Base-by-base conservation (phyloP, 92 coral and sea anemone genomes). In the Anthopleura xanthogrammica region DNA sequence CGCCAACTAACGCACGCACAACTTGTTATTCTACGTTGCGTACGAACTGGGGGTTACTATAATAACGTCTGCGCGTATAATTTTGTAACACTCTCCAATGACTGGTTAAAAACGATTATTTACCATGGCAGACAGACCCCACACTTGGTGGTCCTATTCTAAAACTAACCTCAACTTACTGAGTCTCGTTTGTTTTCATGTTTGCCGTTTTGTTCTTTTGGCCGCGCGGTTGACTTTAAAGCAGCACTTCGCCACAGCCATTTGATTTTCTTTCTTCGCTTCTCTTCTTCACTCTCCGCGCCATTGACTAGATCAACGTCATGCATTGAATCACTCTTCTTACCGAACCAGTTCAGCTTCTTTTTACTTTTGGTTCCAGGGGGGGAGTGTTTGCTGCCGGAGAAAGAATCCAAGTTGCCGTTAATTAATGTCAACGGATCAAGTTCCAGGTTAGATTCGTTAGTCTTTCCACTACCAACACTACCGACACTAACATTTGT, bases 241-340 rank as follows among this genome's bases (percentile, higher is more conserved):
- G 88, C 78, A 42, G 97, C 97, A 43, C 90, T 87, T 79, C 88
- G 89, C 97, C 97, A 93, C 79, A 91, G 83, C 88, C 97, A 86
- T 80, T 86, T 91, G 52, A 91, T 64, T 71, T 89, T 93, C 78
- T 86, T 89, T 75, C 85, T 86, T 9, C 91, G 86, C 48, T 81
- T 81, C 9, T 93, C 97, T 7, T 93, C 97, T 54, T 93, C 94
- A 58, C 82, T 77, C 72, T 86, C 87, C 24, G 29, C 70, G 43
- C 84, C 85, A 55, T 73, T 81, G 8, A 87, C 83, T 3, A 88
- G 72, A 17, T 89, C 95, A 17, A 86, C 72, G 12, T 93, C 97
- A 17, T 86, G 85, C n/a, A 77, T 75, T 3, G 85, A 77, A 41
- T 91, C 97, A 52, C 74, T 85, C 83, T 85, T 93, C n/a, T 85